Conservation (phyloP, 2,888 invertebrate species). For the Anthrax anthrax region DNA sequence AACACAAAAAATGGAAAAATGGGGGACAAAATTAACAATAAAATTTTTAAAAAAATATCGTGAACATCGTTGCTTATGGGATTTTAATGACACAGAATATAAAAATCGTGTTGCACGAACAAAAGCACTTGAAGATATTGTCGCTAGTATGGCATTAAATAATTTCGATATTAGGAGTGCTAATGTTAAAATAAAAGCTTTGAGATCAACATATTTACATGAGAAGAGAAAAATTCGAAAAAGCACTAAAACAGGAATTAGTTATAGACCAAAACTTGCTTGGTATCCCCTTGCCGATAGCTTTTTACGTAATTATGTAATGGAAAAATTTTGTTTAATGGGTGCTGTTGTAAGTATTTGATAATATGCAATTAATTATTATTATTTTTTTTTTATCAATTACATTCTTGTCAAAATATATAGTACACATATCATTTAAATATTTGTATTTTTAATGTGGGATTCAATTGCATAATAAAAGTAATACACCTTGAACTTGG, state of each 20-base stretch:
- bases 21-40: conserved; percentile 20
- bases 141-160: conserved; percentile 16
- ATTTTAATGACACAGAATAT: conserved; percentile 17
- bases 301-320: not conserved
- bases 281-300: not conserved
- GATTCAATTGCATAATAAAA: too few species aligned
- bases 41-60: conserved; percentile 20
- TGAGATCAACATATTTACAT: not conserved
- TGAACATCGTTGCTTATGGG: conserved; percentile 19
- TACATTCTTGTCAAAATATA: too few species aligned
- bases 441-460: too few species aligned
- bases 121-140: conserved; percentile 20
- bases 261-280: not conserved
- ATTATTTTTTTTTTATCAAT: too few species aligned
- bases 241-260: not conserved
- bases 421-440: too few species aligned
- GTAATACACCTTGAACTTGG: too few species aligned
- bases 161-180: not conserved
- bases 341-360: not conserved
- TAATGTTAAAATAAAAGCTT: not conserved
- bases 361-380: too few species aligned
- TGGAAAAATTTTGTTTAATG: not conserved
- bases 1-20: conserved; percentile 13
- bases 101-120: conserved; percentile 16
- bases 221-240: not conserved